Evolutionary conservation across 2,888 invertebrate species (phyloP).

Genomic region (Drosophila testacea): DNA sequence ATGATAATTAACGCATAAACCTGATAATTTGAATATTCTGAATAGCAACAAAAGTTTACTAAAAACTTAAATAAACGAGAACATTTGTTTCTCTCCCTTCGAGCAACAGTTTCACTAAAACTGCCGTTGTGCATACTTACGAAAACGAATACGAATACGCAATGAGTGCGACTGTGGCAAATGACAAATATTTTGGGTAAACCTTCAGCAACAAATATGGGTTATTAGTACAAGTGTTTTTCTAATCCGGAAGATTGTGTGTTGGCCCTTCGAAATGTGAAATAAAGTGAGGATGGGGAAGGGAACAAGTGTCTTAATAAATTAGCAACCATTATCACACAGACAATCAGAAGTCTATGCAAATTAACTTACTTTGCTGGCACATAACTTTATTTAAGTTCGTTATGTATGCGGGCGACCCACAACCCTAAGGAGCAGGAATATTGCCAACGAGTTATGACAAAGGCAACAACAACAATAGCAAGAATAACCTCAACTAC

Average conservation of each 20-base stretch:
- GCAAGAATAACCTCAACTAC: constrained; percentile 21
- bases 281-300: constrained; percentile 1
- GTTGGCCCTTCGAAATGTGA: constrained; percentile 23
- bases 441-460: constrained; percentile 47
- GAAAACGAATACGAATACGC: constrained; percentile 8
- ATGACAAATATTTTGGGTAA: constrained; percentile 35
- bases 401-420: constrained; percentile 70
- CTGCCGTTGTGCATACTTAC: constrained; percentile 9
- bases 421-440: constrained; percentile 37
- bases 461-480: constrained; percentile 38
- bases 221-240: constrained; percentile 53
- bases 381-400: constrained; percentile 70
- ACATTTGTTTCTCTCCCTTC: constrained; percentile 2
- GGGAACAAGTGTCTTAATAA: constrained; percentile 59
- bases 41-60: not conserved
- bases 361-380: constrained; percentile 66
- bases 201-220: constrained; percentile 11
- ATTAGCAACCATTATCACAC: constrained; percentile 49
- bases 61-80: not conserved
- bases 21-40: not conserved
- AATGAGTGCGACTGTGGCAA: constrained; percentile 6
- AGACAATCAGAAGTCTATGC: constrained; percentile 63
- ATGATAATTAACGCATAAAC: constrained; percentile 12
- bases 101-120: constrained; percentile 30
- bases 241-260: constrained; percentile 27